Evolutionary conservation across 2,888 invertebrate species (phyloP).

Genomic region (Himalopsyche kuldschensis): DNA sequence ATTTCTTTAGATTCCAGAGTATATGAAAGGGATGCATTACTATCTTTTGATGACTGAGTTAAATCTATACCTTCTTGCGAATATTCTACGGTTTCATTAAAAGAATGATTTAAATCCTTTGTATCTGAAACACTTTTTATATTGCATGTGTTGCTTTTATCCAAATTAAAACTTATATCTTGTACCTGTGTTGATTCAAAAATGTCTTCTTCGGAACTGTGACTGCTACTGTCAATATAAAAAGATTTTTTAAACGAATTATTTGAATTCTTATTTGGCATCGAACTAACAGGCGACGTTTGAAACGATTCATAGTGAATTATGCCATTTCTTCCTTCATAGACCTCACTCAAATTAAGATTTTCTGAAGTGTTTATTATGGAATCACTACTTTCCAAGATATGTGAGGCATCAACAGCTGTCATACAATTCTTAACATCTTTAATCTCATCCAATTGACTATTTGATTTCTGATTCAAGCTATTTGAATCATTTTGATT

Average conservation of each 20-base stretch:
- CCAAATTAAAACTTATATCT: background rate
- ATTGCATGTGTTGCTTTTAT: background rate
- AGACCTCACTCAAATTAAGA: constrained; percentile 12
- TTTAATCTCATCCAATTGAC: background rate
- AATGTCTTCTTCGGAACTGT: background rate
- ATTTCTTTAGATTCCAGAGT: background rate
- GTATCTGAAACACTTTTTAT: no score
- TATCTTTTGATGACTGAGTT: background rate
- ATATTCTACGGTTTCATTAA: background rate
- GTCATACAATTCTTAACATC: background rate
- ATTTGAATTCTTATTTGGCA: background rate
- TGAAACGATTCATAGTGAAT: constrained; percentile 43
- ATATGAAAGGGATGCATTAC: background rate
- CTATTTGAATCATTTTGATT: background rate
- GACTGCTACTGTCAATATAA: background rate
- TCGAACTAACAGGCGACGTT: background rate
- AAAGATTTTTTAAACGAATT: background rate
- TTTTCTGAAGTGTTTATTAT: background rate
- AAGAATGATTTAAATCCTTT: background rate
- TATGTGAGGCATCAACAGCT: background rate
- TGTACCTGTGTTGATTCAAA: background rate
- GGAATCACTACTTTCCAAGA: background rate
- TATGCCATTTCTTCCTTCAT: constrained; percentile 41
- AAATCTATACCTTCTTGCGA: background rate
- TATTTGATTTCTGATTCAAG: background rate